These are phyloP conservation scores for Loxodonta africana DNA, from an alignment of 2,113 vertebrate species.

Conservation along the genomic window DNA sequence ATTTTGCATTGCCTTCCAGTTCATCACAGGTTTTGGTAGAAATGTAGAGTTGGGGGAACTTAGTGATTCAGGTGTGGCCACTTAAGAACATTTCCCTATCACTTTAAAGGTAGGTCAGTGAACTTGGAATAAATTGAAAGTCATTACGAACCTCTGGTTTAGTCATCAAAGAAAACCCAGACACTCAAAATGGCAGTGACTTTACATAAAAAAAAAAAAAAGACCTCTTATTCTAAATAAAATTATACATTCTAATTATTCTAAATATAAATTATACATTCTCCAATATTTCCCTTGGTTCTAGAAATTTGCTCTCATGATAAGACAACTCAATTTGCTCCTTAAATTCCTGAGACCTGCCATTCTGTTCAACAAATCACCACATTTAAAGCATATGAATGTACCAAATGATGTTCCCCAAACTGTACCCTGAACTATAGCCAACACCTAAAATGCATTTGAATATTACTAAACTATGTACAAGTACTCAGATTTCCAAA, in stretches of 20 bases:
- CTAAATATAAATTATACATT: neutral
- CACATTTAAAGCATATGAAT: neutral
- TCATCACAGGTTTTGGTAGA: neutral
- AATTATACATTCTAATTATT: neutral
- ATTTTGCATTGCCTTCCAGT: neutral
- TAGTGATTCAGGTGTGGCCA: neutral
- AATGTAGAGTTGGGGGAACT: neutral
- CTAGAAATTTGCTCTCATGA: neutral
- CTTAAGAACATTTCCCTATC: neutral
- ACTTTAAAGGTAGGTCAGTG: neutral
- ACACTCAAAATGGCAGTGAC: neutral
- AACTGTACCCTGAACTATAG: neutral
- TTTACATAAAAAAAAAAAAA: conserved; percentile 52
- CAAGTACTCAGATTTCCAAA: neutral
- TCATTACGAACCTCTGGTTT: neutral
- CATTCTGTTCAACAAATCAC: neutral
- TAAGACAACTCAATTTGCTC: neutral
- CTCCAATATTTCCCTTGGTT: neutral
- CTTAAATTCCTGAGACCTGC: neutral
- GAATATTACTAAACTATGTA: neutral
- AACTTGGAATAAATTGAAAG: conserved; percentile 5
- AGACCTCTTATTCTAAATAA: conserved; percentile 13
- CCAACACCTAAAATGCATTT: neutral
- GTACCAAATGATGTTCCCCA: neutral
- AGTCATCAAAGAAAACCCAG: neutral